Evolutionary conservation across 2,888 invertebrate species (phyloP).

Genomic region (Subacronicta megacephala): DNA sequence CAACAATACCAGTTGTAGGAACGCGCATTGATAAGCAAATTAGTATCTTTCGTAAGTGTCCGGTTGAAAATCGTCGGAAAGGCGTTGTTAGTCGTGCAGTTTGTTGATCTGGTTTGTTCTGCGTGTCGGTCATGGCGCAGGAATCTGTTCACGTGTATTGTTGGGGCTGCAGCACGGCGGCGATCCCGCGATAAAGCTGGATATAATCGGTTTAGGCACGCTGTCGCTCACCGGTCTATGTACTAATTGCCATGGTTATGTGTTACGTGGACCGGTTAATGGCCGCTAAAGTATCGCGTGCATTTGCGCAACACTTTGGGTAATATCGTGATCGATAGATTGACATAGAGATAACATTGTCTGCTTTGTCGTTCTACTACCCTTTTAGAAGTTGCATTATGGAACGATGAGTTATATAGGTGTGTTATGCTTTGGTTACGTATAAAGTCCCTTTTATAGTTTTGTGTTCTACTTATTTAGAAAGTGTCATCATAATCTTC

Average conservation of each 20-base stretch:
- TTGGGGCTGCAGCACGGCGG: conserved; percentile 66
- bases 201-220: conserved; percentile 84
- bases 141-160: conserved; percentile 79
- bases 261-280: conserved; percentile 79
- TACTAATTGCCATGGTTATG: conserved; percentile 83
- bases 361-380: conserved; percentile 63
- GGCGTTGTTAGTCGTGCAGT: conserved; percentile 62
- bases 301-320: conserved; percentile 74
- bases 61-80: conserved; percentile 66
- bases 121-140: conserved; percentile 74
- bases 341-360: conserved; percentile 78
- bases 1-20: conserved; percentile 63
- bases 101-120: conserved; percentile 73
- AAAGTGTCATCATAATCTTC: no score
- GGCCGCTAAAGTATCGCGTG: conserved; percentile 77
- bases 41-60: conserved; percentile 64
- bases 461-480: no score
- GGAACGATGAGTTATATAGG: conserved; percentile 36
- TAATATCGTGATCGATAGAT: conserved; percentile 78
- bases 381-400: conserved; percentile 54
- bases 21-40: conserved; percentile 52
- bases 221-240: conserved; percentile 83
- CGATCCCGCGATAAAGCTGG: conserved; percentile 79
- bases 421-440: conserved; percentile 4
- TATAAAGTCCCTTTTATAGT: not conserved